phyloP scores from a whole-genome alignment of 2,888 invertebrate genomes.

The Diloba caeruleocephala region DNA sequence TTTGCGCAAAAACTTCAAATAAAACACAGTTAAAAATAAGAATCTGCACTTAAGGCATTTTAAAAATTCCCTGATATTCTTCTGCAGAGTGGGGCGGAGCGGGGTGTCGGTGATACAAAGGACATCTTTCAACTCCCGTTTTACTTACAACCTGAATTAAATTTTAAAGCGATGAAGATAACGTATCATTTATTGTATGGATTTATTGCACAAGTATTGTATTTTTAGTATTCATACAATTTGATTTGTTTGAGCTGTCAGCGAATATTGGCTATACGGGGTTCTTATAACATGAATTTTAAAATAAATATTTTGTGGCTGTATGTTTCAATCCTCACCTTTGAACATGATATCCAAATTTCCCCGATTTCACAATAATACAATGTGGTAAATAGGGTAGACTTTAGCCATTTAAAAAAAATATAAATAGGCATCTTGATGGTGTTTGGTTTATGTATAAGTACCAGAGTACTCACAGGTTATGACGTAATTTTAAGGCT shows the following conservation, averaged over 20 bases:
- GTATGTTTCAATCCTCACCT: no score
- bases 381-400: no score
- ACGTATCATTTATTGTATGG: conserved; percentile 14
- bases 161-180: conserved; percentile 17
- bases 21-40: conserved; percentile 41
- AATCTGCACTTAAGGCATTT: conserved; percentile 33
- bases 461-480: not conserved
- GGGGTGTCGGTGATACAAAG: conserved; percentile 33
- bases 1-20: conserved; percentile 32
- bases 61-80: conserved; percentile 43
- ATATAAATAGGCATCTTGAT: not conserved
- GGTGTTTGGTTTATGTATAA: conserved; percentile 1
- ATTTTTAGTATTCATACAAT: conserved; percentile 34
- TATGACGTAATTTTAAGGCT: conserved; percentile 17
- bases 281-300: not conserved
- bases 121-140: conserved; percentile 18
- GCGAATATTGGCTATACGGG: not conserved
- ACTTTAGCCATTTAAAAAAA: no score
- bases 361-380: no score
- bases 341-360: no score
- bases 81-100: conserved; percentile 33
- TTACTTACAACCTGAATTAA: conserved; percentile 28
- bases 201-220: conserved; percentile 31
- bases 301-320: not conserved
- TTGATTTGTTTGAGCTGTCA: conserved; percentile 24